Percentiles rank a stretch among this genome's conserved stretches.
These are phyloP conservation scores for Aphodius sticticus DNA, from an alignment of 2,888 invertebrate species.

Conservation along the genomic window DNA sequence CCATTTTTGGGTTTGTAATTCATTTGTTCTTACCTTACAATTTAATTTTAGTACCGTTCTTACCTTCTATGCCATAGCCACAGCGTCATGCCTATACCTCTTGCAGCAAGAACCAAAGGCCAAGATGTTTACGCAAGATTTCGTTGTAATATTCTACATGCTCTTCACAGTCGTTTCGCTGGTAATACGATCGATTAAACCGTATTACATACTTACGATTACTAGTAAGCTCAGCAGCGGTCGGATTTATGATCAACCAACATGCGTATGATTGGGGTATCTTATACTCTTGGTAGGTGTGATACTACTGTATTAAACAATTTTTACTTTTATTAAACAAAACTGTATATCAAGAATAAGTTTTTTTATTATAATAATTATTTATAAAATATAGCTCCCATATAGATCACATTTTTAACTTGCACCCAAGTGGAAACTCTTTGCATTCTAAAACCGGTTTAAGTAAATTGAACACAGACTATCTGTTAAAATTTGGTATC, in stretches of 20 bases:
- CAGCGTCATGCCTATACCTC: constrained; percentile 23
- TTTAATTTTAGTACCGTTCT: not conserved
- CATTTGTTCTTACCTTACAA: not conserved
- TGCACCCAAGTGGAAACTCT: too few species aligned
- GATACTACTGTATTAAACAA: constrained; percentile 27
- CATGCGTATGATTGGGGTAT: constrained; percentile 31
- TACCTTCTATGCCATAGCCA: constrained; percentile 6
- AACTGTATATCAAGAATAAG: constrained; percentile 89
- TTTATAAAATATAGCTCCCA: not conserved
- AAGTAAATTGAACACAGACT: too few species aligned
- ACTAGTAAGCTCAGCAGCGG: not conserved
- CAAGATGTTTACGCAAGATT: constrained; percentile 24
- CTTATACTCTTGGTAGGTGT: constrained; percentile 27
- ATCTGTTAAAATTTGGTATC: too few species aligned
- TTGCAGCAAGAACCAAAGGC: constrained; percentile 21
- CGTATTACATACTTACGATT: constrained; percentile 23
- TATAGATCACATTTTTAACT: too few species aligned
- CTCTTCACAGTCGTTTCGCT: constrained; percentile 19
- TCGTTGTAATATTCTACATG: constrained; percentile 26
- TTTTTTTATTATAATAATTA: constrained; percentile 49
- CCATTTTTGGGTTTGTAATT: not conserved
- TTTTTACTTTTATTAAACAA: constrained; percentile 5
- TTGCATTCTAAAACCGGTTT: too few species aligned
- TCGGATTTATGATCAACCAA: constrained; percentile 26
- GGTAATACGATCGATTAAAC: constrained; percentile 29